These are phyloP conservation scores for Phalacrocorax brasilianus DNA, from an alignment of 2,113 vertebrate species.

Conservation along the genomic window DNA sequence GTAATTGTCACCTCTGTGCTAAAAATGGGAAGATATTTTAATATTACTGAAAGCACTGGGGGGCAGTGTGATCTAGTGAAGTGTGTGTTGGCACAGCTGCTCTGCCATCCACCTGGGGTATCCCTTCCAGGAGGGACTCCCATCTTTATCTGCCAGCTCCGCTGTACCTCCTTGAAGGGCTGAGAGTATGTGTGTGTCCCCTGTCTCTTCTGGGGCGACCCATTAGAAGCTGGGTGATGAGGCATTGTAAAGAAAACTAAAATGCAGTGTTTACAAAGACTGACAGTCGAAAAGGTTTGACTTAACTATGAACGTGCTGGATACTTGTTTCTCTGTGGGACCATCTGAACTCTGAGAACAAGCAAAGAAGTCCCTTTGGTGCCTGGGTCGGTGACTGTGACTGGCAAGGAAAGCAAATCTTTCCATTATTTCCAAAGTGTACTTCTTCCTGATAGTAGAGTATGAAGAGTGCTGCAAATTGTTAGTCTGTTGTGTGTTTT, in stretches of 20 bases:
- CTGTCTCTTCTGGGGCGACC: not conserved
- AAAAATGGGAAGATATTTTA: not conserved
- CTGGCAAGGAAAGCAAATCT: not conserved
- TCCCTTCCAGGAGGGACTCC: not conserved
- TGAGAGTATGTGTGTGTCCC: fast-evolving
- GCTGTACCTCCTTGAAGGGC: not conserved
- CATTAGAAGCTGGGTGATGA: not conserved
- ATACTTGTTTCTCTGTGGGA: not conserved
- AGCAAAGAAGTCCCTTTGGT: not conserved
- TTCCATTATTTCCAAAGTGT: not conserved
- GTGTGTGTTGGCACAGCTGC: fast-evolving
- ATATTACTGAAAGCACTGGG: not conserved
- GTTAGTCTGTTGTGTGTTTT: not conserved
- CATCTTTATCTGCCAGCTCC: not conserved
- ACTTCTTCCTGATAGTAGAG: not conserved
- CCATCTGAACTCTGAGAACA: not conserved
- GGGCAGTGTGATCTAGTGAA: constrained; percentile 4
- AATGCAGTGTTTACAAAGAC: not conserved
- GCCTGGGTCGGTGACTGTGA: not conserved
- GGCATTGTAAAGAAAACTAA: not conserved
- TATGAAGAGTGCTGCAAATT: not conserved
- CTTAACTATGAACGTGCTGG: not conserved
- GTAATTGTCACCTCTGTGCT: not conserved
- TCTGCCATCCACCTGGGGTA: not conserved
- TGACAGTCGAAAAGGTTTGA: not conserved